These are phyloP conservation scores for Emydura subglobosa DNA, from an alignment of 2,113 vertebrate genomes.

Conservation along the genomic window DNA sequence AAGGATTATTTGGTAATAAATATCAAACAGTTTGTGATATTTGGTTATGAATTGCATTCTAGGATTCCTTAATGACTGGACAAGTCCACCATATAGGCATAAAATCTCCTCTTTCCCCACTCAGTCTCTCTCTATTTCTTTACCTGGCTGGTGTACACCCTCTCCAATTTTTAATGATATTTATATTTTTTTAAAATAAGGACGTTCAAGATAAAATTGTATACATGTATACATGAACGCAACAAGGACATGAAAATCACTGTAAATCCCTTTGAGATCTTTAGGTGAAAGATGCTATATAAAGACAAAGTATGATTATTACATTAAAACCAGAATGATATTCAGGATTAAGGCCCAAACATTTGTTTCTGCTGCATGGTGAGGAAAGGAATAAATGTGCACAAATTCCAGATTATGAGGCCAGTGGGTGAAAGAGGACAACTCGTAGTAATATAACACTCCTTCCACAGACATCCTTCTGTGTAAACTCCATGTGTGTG, in stretches of 20 bases:
- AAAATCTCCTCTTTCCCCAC: background rate
- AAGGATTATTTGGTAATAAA: background rate
- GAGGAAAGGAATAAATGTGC: background rate
- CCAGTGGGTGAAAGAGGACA: fast-evolving
- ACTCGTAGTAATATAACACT: background rate
- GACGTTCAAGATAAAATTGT: background rate
- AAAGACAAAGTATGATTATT: background rate
- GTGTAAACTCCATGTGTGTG: background rate
- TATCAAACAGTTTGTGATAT: background rate
- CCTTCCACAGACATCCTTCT: background rate
- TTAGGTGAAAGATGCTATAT: background rate
- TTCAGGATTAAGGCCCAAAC: background rate
- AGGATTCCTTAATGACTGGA: background rate
- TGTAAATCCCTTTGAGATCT: background rate
- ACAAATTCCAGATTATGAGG: background rate
- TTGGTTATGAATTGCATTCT: background rate
- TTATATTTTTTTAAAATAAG: slow-evolving; percentile 16
- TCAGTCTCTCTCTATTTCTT: background rate
- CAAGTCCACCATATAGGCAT: background rate
- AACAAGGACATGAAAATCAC: background rate
- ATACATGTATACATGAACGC: background rate
- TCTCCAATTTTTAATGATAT: background rate
- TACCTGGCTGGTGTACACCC: background rate
- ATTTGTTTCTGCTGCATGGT: background rate
- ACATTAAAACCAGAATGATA: background rate